phyloP scores from a whole-genome alignment of 2,888 invertebrate species.

The Volucella bombylans region DNA sequence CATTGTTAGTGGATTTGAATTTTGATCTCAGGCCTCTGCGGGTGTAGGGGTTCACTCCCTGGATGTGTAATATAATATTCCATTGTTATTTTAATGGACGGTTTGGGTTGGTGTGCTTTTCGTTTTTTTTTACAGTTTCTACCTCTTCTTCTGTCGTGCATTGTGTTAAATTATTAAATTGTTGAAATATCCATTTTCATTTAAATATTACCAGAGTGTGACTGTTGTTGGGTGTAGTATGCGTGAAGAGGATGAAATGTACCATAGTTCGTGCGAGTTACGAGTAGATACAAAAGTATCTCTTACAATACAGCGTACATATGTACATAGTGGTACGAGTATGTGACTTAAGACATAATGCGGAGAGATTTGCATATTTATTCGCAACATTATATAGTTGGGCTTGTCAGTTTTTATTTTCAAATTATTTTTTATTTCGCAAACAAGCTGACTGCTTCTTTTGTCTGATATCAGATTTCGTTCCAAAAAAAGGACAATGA shows the following conservation, averaged over 20 bases:
- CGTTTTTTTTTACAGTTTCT: not conserved
- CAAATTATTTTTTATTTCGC: not conserved
- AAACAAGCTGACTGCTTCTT: too few species aligned
- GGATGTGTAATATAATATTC: slow-evolving; percentile 23
- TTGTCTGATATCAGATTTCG: not conserved
- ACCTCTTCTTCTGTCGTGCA: not conserved
- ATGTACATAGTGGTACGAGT: not conserved
- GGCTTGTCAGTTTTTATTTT: slow-evolving; percentile 8
- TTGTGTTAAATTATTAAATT: slow-evolving; percentile 46
- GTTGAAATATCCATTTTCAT: slow-evolving; percentile 44
- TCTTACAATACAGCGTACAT: slow-evolving; percentile 10
- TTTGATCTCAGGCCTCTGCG: slow-evolving; percentile 18
- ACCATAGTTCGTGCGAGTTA: too few species aligned
- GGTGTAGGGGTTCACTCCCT: not conserved
- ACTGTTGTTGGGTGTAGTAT: slow-evolving; percentile 6
- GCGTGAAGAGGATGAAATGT: slow-evolving; percentile 23
- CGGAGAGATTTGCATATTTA: slow-evolving; percentile 52
- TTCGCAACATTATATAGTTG: slow-evolving; percentile 21
- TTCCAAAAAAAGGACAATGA: not conserved
- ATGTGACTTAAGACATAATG: slow-evolving; percentile 30
- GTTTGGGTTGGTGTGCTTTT: not conserved
- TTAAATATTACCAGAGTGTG: slow-evolving; percentile 18
- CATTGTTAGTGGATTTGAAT: slow-evolving; percentile 30
- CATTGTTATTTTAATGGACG: slow-evolving; percentile 42
- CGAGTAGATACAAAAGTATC: slow-evolving; percentile 39